Conservation (phyloP, 23 tunicate genomes). For the Diplosoma virens region DNA sequence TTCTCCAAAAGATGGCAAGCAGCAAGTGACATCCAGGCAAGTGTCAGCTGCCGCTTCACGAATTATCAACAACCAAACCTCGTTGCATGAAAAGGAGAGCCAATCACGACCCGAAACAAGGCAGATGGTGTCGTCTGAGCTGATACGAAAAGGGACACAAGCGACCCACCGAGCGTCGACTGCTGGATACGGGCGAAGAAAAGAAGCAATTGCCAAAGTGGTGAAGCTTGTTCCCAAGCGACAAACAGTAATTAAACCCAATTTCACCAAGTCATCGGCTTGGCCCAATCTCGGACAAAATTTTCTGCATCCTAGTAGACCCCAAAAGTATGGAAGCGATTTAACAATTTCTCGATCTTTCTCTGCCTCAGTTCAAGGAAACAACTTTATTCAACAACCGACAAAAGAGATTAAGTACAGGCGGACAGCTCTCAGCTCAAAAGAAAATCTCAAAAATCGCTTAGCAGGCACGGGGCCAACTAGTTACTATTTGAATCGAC, state of each 20-base stretch:
- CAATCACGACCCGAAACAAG: background rate
- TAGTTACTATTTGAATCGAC: background rate
- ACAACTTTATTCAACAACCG: conserved; percentile 7
- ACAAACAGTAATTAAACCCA: conserved; percentile 72
- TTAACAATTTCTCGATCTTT: background rate
- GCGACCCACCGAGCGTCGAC: conserved; percentile 54
- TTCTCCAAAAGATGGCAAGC: background rate
- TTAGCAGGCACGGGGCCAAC: conserved; percentile 11
- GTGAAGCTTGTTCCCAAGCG: conserved; percentile 67
- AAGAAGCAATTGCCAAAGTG: conserved; percentile 46
- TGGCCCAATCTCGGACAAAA: conserved; percentile 34
- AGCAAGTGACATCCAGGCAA: conserved; percentile 17
- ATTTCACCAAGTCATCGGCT: conserved; percentile 57
- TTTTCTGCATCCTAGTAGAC: no score
- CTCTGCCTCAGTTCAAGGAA: conserved; percentile 46
- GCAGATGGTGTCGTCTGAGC: conserved; percentile 11
- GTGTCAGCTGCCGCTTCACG: conserved; percentile 32
- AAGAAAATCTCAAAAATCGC: conserved; percentile 45
- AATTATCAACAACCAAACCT: conserved; percentile 21
- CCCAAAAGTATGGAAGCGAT: conserved; percentile 9
- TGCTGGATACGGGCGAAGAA: conserved; percentile 28
- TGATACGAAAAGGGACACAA: conserved; percentile 41
- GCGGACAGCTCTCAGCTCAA: background rate
- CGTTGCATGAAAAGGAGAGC: background rate
- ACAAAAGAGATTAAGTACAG: conserved; percentile 3